Evolutionary conservation across 2,113 vertebrate genomes (phyloP).

Genomic region (Corythornis madagascariensis): DNA sequence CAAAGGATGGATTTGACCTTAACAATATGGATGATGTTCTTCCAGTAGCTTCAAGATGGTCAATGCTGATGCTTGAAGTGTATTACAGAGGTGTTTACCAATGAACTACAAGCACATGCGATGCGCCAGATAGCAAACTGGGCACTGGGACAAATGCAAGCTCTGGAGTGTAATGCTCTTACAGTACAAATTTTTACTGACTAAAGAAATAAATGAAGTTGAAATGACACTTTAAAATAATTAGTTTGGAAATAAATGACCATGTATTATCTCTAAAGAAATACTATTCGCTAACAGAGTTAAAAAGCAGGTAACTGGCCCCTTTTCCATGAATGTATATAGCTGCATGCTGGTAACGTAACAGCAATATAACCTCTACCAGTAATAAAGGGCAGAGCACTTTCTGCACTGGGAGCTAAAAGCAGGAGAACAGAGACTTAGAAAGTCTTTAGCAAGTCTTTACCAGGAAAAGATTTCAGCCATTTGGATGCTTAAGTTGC

Average conservation of each 20-base stretch:
- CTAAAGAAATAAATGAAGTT: conserved; percentile 5
- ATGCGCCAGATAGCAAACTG: background rate
- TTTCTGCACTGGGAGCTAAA: background rate
- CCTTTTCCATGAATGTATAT: background rate
- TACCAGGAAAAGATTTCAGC: background rate
- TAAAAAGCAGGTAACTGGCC: background rate
- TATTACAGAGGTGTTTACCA: background rate
- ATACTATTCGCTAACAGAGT: background rate
- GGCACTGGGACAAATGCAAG: background rate
- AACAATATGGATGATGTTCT: background rate
- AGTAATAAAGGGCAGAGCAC: background rate
- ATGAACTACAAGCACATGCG: background rate
- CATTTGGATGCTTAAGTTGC: background rate
- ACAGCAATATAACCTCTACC: background rate
- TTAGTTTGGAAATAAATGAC: background rate
- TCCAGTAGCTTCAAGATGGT: background rate
- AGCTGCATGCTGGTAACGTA: background rate
- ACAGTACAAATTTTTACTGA: background rate
- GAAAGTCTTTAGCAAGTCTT: background rate
- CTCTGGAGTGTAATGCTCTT: background rate
- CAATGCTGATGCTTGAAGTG: background rate
- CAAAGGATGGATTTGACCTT: background rate
- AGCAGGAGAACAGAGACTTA: background rate
- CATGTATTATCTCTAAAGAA: background rate
- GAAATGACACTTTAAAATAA: background rate